Evolutionary conservation across 2,113 vertebrate genomes (phyloP), one percentile per base, ranked within the genome.

Genomic region (Rhinichthys klamathensis): DNA sequence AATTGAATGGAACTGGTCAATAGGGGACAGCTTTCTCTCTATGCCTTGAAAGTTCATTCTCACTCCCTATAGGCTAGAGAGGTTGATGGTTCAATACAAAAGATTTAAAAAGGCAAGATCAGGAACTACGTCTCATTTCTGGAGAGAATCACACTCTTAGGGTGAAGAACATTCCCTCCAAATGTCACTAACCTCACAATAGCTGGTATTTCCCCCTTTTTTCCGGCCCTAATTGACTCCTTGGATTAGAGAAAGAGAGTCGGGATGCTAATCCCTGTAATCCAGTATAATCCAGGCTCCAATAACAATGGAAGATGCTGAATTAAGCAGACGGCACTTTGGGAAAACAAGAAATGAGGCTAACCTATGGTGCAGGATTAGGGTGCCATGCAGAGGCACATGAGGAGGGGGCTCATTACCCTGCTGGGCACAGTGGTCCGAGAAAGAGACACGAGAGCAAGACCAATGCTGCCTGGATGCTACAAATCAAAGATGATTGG

Each of bases 351-450:
- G 73, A 91, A 87, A 88, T 84, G 73, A 67, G 84, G 83, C 85
- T 91, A 88, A 90, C 90, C 89, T 87, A 78, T 87, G 77, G 61
- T 88, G 80, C 88, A 44, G 85, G 91, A 92, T 93, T 92, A 91
- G 79, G 13, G 23, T 83, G 81, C 67, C 81, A 70, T 72, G 49
- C 49, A 72, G 51, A 83, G 49, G 81, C 63, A 56, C 67, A 69
- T 30, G 30, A 69, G 80, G 41, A 81, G 41, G 23, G n/a, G n/a
- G 63, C 11, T 54, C 30, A 72, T 41, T 69, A 83, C 67, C 67
- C 81, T 51, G 49, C 30, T 56, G 65, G 49, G 23, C 81, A 72
- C 49, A 38, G 23, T 30, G 25, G 61, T 32, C n/a, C 2, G 41
- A 51, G 63, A 30, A 32, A 51, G 74, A 21, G 25, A 76, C 27